Conservation (phyloP, 2,113 vertebrate genomes). For the Macrotus californicus region DNA sequence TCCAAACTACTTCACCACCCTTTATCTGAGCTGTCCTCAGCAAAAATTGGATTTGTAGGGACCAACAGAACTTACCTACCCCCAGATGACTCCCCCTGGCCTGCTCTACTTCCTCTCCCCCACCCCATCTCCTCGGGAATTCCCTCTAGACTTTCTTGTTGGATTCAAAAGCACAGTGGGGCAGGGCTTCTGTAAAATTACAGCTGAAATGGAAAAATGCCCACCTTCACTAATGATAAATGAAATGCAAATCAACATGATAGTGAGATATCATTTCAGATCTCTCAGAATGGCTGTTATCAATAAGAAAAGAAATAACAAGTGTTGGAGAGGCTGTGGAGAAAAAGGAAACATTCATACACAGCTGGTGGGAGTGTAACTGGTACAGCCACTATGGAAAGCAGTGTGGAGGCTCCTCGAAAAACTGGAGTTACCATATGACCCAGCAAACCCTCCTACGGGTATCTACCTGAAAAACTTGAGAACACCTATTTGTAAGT, state of each 20-base stretch:
- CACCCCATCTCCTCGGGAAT: neutral
- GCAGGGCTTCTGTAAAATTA: neutral
- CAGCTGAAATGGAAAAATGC: neutral
- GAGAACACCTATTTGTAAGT: neutral
- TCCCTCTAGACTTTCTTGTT: neutral
- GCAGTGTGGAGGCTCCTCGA: neutral
- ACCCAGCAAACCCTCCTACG: neutral
- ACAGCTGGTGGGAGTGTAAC: neutral
- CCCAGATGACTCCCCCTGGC: neutral
- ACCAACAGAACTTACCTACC: neutral
- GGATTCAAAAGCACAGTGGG: neutral
- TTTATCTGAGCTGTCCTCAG: neutral
- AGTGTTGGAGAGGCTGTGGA: neutral
- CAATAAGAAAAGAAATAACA: neutral
- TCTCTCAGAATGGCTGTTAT: neutral
- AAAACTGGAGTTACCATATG: neutral
- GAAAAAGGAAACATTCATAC: too few species aligned
- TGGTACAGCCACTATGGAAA: neutral
- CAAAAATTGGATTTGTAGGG: neutral
- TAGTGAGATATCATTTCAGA: neutral
- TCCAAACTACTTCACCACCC: neutral
- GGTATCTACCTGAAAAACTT: neutral
- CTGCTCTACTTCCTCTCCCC: neutral
- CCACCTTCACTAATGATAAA: neutral
- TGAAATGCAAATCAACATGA: neutral